Base-by-base conservation (phyloP, 2,113 vertebrate species). In the Elgaria multicarinata region DNA sequence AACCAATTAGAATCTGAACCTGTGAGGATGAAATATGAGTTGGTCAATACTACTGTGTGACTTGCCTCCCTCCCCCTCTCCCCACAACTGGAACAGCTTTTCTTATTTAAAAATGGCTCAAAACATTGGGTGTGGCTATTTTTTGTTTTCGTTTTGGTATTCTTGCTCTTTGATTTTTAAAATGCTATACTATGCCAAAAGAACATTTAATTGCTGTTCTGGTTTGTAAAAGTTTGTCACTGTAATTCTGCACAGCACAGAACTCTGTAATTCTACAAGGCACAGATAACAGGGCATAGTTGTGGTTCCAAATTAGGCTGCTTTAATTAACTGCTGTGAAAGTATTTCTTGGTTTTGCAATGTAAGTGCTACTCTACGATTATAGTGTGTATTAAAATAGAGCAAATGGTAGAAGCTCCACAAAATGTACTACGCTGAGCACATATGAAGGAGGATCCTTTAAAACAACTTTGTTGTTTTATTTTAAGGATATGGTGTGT, bases 271-370 rank as follows among this genome's bases (percentile, higher is more conserved):
- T 95, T 80, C n/a, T 90, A 93, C 91, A 91, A 77, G 91, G 87
- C 89, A 85, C 62, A 94, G 96, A 96, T 95, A 94, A 95, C 90
- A 94, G 95, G 80, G 93, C 94, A 78, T 33, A 93, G 86, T 90
- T 83, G 55, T 81, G 88, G 90, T 96, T 95, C 91, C 95, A 94
- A 95, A 96, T 97, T 88, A 95, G 95, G 18, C 84, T 76, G 92
- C 92, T 96, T 90, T 95, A 94, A 96, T 97, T 95, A 95, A 94
- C 89, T 95, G 72, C 90, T 94, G 86, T n/a, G 85, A 93, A 95
- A 93, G 78, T 62, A 69, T 64, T 36, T 69, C 85, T 92, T 92
- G 69, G 55, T 87, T 85, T 86, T 94, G 87, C 92, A 86, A 93
- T 96, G 92, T 92, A 92, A 93, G 95, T 95, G 91, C 89, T 93